These are phyloP conservation scores for Drosophila cyrtoloma DNA, from an alignment of 2,888 invertebrate genomes.

Conservation along the genomic window DNA sequence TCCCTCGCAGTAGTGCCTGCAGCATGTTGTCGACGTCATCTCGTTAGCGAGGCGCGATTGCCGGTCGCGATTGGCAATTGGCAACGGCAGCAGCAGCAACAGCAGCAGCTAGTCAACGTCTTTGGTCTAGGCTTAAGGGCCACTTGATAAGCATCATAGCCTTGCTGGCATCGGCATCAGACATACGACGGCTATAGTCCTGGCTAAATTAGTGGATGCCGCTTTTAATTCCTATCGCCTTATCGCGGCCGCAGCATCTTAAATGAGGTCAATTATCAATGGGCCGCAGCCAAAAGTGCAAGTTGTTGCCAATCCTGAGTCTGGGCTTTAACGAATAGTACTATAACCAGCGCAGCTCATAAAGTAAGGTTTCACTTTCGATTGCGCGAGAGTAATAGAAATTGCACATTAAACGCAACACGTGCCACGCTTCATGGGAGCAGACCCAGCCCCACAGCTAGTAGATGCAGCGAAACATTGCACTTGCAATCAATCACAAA, in stretches of 20 bases:
- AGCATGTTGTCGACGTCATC: slow-evolving; percentile 79
- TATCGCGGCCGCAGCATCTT: slow-evolving; percentile 72
- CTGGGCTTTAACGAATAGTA: slow-evolving; percentile 16
- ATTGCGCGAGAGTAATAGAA: slow-evolving; percentile 78
- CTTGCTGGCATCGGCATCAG: slow-evolving; percentile 38
- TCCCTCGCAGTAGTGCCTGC: slow-evolving; percentile 68
- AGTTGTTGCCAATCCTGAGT: slow-evolving; percentile 56
- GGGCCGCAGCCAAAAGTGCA: slow-evolving; percentile 72
- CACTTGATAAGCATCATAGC: slow-evolving; percentile 73
- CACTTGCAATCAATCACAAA: slow-evolving; percentile 80
- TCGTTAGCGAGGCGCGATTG: slow-evolving; percentile 80
- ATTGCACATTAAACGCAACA: slow-evolving; percentile 82
- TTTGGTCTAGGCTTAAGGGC: slow-evolving; percentile 80
- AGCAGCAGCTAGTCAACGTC: slow-evolving; percentile 57
- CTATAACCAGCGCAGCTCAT: slow-evolving; percentile 54
- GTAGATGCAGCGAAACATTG: slow-evolving; percentile 53
- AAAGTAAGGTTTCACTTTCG: slow-evolving; percentile 78
- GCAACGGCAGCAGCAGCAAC: slow-evolving; percentile 55
- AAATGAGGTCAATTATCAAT: slow-evolving; percentile 82
- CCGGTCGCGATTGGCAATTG: slow-evolving; percentile 76
- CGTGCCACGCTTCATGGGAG: slow-evolving; percentile 80
- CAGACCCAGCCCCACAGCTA: slow-evolving; percentile 36
- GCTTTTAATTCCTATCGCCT: slow-evolving; percentile 78
- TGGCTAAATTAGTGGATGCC: slow-evolving; percentile 80
- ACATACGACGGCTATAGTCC: slow-evolving; percentile 24